Percentiles rank a stretch among this genome's conserved stretches.
Conservation (phyloP, 2,888 invertebrate species). For the Drosophila maculinotata region DNA sequence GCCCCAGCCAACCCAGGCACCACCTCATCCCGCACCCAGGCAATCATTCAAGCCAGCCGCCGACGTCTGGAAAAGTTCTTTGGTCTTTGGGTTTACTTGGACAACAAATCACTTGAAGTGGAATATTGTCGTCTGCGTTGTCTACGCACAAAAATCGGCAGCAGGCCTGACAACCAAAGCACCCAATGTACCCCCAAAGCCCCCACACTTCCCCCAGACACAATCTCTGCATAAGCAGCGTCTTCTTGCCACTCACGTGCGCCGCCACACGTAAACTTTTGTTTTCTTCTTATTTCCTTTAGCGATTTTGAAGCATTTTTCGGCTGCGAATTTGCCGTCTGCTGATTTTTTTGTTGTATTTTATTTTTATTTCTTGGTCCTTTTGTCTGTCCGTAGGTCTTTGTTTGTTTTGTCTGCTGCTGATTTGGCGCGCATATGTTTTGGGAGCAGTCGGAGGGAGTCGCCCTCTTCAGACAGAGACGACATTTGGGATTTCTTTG, state of each 20-base stretch:
- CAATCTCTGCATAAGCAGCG: rapidly evolving
- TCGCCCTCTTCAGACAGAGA: constrained; percentile 25
- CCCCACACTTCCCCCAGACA: background rate
- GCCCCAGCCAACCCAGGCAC: constrained; percentile 1
- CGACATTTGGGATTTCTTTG: constrained; percentile 64
- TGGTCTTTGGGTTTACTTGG: constrained; percentile 45
- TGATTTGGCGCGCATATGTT: constrained; percentile 79
- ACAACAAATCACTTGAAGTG: constrained; percentile 73
- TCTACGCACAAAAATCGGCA: constrained; percentile 64
- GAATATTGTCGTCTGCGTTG: constrained; percentile 72
- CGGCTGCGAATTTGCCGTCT: constrained; percentile 30
- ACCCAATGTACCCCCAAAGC: background rate
- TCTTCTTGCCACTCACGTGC: constrained; percentile 45
- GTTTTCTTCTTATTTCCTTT: constrained; percentile 52
- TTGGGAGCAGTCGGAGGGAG: constrained; percentile 27
- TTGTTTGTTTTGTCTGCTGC: constrained; percentile 78
- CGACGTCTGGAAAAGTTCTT: constrained; percentile 70
- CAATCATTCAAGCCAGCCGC: constrained; percentile 46
- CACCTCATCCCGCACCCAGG: background rate
- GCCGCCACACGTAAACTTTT: constrained; percentile 57
- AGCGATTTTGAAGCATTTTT: constrained; percentile 62
- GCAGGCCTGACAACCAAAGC: constrained; percentile 42
- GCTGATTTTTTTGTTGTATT: constrained; percentile 54
- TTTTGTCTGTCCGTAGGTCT: constrained; percentile 68
- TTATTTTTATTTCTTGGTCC: constrained; percentile 40